A percentile compares a stretch with the other conserved stretches of the same genome.
Conservation (phyloP, 2,888 invertebrate species). For the Nomada flava region DNA sequence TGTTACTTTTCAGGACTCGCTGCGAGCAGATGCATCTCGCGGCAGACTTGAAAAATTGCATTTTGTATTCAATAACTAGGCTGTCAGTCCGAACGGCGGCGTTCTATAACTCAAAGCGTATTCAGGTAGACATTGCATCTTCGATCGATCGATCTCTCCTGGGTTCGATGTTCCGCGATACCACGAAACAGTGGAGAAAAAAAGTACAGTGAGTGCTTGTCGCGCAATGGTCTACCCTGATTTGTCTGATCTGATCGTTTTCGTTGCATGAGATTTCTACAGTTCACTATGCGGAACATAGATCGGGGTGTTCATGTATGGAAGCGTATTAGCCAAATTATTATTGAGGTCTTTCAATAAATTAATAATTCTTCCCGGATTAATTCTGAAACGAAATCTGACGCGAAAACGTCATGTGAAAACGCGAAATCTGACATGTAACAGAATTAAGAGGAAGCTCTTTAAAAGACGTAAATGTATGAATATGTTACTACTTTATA, state of each 20-base stretch:
- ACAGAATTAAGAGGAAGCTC: too few species aligned
- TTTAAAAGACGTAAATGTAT: too few species aligned
- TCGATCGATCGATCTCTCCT: conserved; percentile 69
- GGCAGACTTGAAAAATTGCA: conserved; percentile 77
- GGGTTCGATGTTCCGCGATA: neutral
- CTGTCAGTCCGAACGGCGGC: conserved; percentile 74
- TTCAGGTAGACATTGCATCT: conserved; percentile 57
- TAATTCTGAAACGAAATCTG: too few species aligned
- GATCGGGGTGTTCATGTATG: neutral
- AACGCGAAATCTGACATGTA: too few species aligned
- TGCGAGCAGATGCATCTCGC: conserved; percentile 45
- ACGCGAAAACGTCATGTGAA: too few species aligned
- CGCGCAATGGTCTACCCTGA: neutral
- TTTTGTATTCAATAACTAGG: conserved; percentile 80
- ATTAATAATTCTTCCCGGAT: too few species aligned
- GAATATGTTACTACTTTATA: too few species aligned
- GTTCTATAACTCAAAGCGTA: conserved; percentile 75
- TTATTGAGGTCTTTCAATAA: too few species aligned
- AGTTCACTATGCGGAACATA: neutral
- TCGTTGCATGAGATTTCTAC: neutral
- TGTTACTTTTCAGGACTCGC: conserved; percentile 40
- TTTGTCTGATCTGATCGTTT: conserved; percentile 1
- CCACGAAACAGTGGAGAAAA: conserved; percentile 7
- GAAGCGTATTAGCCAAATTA: too few species aligned
- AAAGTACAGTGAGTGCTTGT: neutral